Base-by-base conservation (phyloP, 2,113 vertebrate species). In the Himantopus leucocephalus region DNA sequence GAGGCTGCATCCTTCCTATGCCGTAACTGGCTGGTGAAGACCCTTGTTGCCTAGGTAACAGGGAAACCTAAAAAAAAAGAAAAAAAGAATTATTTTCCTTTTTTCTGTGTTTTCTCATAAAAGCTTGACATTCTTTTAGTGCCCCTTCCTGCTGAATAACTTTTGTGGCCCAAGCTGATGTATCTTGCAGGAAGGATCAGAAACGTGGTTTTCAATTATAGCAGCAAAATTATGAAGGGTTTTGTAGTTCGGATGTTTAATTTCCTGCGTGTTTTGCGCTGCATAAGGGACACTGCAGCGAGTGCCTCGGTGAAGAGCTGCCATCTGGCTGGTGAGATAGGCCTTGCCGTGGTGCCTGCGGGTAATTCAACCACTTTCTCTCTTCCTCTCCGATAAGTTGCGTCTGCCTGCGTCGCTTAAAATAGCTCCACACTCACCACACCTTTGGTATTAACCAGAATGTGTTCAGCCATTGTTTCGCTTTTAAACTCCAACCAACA, bases 401-500 rank as follows among this genome's bases (percentile, higher is more conserved):
- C 1, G 0, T 55, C 82, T 78, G 26, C 16, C 21, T 60, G 70
- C 39, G 12, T 56, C 1, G 0, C 62, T 75, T 66, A 37, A 62
- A 84, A 84, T 62, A 84, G 35, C 73, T 60, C 50, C 19, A 4
- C 3, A 2, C 56, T 94, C 39, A 19, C 29, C 2, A 1, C 2
- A 4, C 45, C 85, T 70, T 48, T 74, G 59, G 48, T 68, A 45
- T 45, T 45, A 45, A 45, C 45, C 45, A 45, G 48, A 68, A 8
- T 2, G 1, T 35, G 1, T 12, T 53, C 39, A 86, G 60, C 50
- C 18, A 12, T 70, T 2, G 0, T 14, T 83, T 60, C 2, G 1
- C 21, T 79, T 82, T 19, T 43, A n/a, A 74, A 29, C 41, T 34
- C 18, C 9, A 59, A 30, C 41, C 29, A 22, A 2, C 0, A 0